Evolutionary conservation across 2,797 vertebrate genomes (phyloP).

Genomic region (Platalea minor): DNA sequence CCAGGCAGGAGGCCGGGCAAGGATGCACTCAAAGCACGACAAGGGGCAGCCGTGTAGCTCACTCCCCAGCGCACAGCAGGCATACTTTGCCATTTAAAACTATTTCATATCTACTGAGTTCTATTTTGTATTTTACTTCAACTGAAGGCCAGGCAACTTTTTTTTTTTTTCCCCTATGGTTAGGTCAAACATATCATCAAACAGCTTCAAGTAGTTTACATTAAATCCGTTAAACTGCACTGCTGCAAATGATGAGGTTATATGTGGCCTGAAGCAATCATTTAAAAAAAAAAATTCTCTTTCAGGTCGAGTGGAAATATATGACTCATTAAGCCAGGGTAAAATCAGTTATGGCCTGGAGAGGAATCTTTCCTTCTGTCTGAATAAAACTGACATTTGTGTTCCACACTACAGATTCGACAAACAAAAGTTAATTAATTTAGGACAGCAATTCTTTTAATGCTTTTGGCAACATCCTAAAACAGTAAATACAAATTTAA

Average conservation of each 20-base stretch:
- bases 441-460: slow-evolving; percentile 11
- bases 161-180: not conserved
- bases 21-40: not conserved
- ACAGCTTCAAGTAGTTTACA: slow-evolving; percentile 40
- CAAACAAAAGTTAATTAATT: slow-evolving; percentile 60
- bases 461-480: slow-evolving; percentile 41
- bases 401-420: slow-evolving; percentile 30
- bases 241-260: slow-evolving; percentile 45
- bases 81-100: not conserved
- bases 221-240: slow-evolving; percentile 39
- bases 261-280: slow-evolving; percentile 13
- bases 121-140: not conserved
- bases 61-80: not conserved
- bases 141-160: not conserved
- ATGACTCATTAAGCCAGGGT: slow-evolving; percentile 48
- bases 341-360: slow-evolving; percentile 68
- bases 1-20: not conserved
- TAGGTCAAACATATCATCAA: slow-evolving; percentile 24
- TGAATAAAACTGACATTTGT: slow-evolving; percentile 63
- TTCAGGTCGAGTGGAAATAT: slow-evolving; percentile 58
- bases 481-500: not conserved
- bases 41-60: not conserved
- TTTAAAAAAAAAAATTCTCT: slow-evolving; percentile 38
- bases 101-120: not conserved
- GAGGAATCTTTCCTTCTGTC: slow-evolving; percentile 58